These are phyloP conservation scores for Xiphorhynchus elegans DNA, from an alignment of 2,113 vertebrate genomes.

Conservation along the genomic window DNA sequence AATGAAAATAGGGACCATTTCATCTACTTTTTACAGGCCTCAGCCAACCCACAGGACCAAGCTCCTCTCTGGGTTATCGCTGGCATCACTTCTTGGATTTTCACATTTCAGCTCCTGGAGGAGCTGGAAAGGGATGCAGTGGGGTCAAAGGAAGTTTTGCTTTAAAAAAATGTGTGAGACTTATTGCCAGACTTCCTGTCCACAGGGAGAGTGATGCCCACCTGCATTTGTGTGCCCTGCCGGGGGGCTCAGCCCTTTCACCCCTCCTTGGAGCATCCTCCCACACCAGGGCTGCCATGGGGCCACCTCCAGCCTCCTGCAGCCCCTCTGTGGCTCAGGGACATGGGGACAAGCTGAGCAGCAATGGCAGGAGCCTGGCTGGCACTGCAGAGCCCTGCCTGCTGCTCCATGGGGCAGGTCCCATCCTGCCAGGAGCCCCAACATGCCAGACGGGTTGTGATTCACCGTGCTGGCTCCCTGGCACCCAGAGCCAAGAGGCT, in stretches of 20 bases:
- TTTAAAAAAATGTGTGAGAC: rapidly evolving
- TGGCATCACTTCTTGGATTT: background rate
- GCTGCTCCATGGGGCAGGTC: background rate
- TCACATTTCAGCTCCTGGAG: background rate
- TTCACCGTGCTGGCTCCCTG: background rate
- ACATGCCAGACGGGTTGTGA: background rate
- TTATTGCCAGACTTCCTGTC: background rate
- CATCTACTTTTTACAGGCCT: rapidly evolving
- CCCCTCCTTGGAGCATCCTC: background rate
- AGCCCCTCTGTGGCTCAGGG: background rate
- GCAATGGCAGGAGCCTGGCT: background rate
- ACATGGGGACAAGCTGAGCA: background rate
- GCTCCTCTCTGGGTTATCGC: background rate
- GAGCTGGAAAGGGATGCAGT: background rate
- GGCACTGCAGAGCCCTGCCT: background rate
- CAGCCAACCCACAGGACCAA: background rate
- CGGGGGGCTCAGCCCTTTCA: background rate
- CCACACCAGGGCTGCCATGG: rapidly evolving
- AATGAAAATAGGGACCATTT: background rate
- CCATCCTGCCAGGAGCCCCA: background rate
- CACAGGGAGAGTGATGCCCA: background rate
- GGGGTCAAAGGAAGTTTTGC: background rate
- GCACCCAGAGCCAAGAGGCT: background rate
- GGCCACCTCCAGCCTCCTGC: background rate
- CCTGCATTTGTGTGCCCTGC: rapidly evolving